Conservation (phyloP, 2,113 vertebrate species). For the Turdus rufiventris region DNA sequence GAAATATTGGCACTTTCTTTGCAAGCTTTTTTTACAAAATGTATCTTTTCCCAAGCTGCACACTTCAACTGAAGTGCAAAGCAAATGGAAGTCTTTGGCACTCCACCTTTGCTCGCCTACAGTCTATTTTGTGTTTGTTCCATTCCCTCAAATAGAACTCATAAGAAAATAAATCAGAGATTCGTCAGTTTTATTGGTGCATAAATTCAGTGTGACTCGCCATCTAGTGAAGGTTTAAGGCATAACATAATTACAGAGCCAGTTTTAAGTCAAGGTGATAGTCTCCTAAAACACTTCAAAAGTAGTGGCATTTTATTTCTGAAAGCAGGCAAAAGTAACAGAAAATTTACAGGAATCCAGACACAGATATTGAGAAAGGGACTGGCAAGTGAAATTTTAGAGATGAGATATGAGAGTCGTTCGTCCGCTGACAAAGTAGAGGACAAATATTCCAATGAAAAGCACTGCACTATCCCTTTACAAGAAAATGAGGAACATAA, state of each 20-base stretch:
- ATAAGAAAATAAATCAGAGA: background rate
- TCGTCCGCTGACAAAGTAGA: background rate
- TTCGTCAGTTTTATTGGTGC: background rate
- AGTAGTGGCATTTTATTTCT: background rate
- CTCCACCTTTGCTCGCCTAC: background rate
- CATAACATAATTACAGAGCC: background rate
- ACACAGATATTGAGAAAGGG: background rate
- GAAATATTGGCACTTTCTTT: background rate
- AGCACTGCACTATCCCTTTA: background rate
- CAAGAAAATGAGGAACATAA: background rate
- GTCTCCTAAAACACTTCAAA: background rate
- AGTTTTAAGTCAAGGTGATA: background rate
- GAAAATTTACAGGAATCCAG: background rate
- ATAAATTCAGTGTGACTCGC: background rate
- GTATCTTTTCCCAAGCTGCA: background rate
- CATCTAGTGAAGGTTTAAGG: constrained; percentile 33
- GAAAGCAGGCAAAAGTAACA: background rate
- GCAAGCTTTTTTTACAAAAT: background rate
- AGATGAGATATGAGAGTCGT: background rate
- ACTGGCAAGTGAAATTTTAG: background rate
- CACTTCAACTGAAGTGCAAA: background rate
- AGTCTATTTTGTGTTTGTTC: background rate
- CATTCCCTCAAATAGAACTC: background rate
- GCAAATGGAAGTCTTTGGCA: background rate
- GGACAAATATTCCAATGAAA: background rate